Evolutionary conservation across 2,888 invertebrate genomes (phyloP), one percentile per base, ranked within the genome.

Genomic region (Amiota minor): DNA sequence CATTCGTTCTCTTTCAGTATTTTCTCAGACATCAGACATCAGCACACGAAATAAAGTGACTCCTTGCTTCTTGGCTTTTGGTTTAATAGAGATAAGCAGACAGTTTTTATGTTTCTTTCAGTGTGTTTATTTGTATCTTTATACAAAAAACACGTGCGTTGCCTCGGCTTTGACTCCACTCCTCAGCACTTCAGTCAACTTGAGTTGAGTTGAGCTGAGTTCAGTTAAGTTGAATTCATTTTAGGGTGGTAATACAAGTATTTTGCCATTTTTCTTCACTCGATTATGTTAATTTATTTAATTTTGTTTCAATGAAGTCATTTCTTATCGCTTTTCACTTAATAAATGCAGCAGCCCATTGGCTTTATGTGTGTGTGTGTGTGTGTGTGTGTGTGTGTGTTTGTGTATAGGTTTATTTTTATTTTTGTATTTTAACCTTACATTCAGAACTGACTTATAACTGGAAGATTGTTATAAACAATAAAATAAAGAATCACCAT

Each of bases 281-380:
- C 78, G 75, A 78, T 78, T 75, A 80, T 75, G 82, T 84, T 83
- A 83, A 83, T 83, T 83, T 84, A 83, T 84, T 83, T 83, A 82
- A 83, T 82, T 83, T 83, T 74, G 80, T 78, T 80, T 81, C 82
- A 83, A 84, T 84, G 83, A 83, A 83, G 83, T 82, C 85, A 83
- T 82, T 75, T 77, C 70, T 70, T 70, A 70, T 70, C 70, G 49
- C 50, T 75, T 75, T 59, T 56, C 71, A 72, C 76, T 78, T 83
- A 81, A 83, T 84, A 83, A 83, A 83, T 80, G 35, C 35, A 35
- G 35, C 35, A 35, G 35, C 35, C 35, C 35, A 35, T 35, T 35
- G 35, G 4, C 35, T 35, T 35, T 6, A 8, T 35, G 35, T 35
- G 35, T 35, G 6, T 35, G 35, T 35, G 2, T 35, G 35, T 35